These are phyloP conservation scores for Chloroceryle aenea DNA, from an alignment of 2,113 vertebrate genomes.

Conservation along the genomic window DNA sequence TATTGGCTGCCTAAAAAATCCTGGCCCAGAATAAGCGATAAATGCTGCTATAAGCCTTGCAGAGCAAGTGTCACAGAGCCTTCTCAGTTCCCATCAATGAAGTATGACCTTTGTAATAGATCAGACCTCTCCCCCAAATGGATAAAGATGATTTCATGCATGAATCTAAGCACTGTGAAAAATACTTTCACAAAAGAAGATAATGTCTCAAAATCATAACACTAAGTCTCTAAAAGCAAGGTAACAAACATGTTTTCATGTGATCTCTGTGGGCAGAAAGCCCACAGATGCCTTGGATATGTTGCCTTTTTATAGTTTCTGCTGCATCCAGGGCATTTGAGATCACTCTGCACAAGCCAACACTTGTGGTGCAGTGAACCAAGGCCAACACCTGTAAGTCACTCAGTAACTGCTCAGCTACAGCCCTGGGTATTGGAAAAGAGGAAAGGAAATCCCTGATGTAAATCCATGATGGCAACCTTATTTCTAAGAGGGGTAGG, in stretches of 20 bases:
- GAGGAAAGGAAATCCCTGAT: not conserved
- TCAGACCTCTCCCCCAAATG: not conserved
- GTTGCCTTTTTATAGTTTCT: not conserved
- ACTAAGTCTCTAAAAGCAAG: not conserved
- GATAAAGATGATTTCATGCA: not conserved
- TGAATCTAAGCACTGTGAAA: not conserved
- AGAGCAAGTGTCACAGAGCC: not conserved
- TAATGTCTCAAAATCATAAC: not conserved
- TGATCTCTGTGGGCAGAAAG: not conserved
- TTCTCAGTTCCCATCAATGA: not conserved
- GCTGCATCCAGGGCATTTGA: not conserved
- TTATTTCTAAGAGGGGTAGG: fast-evolving
- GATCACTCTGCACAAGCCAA: not conserved
- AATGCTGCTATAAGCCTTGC: not conserved
- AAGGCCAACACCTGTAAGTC: not conserved
- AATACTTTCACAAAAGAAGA: not conserved
- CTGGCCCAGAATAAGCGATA: not conserved
- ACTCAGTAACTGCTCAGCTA: not conserved
- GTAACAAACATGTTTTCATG: not conserved
- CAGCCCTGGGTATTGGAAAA: not conserved
- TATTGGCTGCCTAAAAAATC: not conserved
- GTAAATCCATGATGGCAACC: not conserved
- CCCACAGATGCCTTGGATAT: not conserved
- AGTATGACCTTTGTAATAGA: not conserved
- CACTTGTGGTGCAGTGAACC: not conserved